Conservation (phyloP, 2,797 vertebrate species). For the Oreortyx pictus region DNA sequence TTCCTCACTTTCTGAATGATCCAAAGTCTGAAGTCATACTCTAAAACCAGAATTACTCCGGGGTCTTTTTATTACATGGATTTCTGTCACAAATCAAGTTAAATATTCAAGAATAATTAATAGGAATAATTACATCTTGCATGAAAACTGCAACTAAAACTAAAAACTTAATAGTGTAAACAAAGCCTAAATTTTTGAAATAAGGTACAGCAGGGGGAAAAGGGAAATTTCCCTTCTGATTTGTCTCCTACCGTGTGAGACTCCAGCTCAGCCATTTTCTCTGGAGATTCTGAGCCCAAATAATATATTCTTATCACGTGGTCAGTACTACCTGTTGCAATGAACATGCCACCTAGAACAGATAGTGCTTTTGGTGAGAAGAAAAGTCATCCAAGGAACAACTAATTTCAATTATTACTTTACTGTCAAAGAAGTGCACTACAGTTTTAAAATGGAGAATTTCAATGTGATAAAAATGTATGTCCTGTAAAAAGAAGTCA, state of each 20-base stretch:
- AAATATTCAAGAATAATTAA: not conserved
- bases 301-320: slow-evolving; percentile 97
- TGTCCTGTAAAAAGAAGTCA: not conserved
- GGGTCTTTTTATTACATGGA: not conserved
- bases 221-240: slow-evolving; percentile 7
- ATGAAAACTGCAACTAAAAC: not conserved
- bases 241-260: slow-evolving; percentile 88
- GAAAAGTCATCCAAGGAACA: slow-evolving; percentile 13
- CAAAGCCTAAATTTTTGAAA: not conserved
- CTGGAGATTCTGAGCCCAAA: slow-evolving; percentile 90
- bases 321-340: slow-evolving; percentile 96
- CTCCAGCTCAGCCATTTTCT: slow-evolving; percentile 96
- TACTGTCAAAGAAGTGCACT: not conserved
- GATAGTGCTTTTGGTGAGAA: slow-evolving; percentile 29
- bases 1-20: not conserved
- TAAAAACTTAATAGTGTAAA: not conserved
- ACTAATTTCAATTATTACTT: not conserved
- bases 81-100: not conserved
- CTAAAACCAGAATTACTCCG: not conserved
- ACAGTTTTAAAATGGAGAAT: not conserved
- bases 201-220: not conserved
- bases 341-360: slow-evolving; percentile 94
- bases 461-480: not conserved
- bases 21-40: not conserved
- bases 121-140: not conserved